Percentiles rank a stretch among this genome's conserved stretches.
Evolutionary conservation across 2,113 vertebrate species (phyloP).

Genomic region (Corynorhinus townsendii): DNA sequence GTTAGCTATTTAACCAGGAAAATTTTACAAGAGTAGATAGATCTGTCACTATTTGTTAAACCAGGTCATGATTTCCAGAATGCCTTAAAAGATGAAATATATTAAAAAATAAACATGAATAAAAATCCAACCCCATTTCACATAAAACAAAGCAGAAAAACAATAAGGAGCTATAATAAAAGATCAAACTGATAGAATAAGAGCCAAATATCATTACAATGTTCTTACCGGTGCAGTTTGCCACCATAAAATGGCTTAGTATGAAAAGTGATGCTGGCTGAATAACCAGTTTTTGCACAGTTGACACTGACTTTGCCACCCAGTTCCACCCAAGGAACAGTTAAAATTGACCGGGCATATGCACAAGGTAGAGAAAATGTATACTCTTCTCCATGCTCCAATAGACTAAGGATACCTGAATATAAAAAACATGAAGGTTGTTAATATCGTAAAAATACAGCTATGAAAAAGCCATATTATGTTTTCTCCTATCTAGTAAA

Average conservation of each 20-base stretch:
- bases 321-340: slow-evolving; percentile 98
- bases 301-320: slow-evolving; percentile 95
- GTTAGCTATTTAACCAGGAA: neutral
- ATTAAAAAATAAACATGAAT: neutral
- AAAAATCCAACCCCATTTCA: neutral
- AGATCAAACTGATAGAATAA: neutral
- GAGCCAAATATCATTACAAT: neutral
- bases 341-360: slow-evolving; percentile 97
- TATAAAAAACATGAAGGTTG: slow-evolving; percentile 21
- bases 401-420: slow-evolving; percentile 89
- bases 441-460: neutral
- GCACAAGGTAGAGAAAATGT: slow-evolving; percentile 95
- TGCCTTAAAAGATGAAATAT: neutral
- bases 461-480: neutral
- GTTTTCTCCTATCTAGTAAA: neutral
- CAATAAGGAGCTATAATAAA: neutral
- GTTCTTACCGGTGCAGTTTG: slow-evolving; percentile 92
- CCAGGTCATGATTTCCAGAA: neutral
- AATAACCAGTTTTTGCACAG: slow-evolving; percentile 94
- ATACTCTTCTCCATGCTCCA: slow-evolving; percentile 96
- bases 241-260: slow-evolving; percentile 99
- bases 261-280: slow-evolving; percentile 96
- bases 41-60: neutral
- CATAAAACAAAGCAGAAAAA: slow-evolving; percentile 8
- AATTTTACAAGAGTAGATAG: neutral